Base-by-base conservation (phyloP, 2,888 invertebrate genomes). In the Tetranychus truncatus region DNA sequence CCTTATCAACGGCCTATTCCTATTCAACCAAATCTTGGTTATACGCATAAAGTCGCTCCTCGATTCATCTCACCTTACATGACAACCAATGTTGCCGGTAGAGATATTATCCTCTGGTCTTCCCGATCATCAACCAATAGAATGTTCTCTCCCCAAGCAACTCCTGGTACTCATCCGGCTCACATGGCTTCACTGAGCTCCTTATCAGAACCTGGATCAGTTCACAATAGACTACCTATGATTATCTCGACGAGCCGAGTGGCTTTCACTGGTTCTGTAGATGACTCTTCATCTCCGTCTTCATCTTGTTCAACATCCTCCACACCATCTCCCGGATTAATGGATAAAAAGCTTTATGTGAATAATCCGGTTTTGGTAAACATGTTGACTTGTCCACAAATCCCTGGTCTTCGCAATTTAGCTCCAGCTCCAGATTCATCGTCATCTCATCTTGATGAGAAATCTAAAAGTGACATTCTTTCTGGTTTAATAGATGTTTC, bases 351-450 rank as follows among this genome's bases (percentile, higher is more conserved):
- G 20, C 21, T 69, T 69, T 21, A 9, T 11, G 11, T 69, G 9
- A 69, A 69, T 20, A 24, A 24, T 21, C 34, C 69, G 9, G 20
- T 69, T 6, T 69, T 69, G 69, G 69, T 69, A 1, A 69, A 69
- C 21, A 69, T 69, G 20, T 69, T 69, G 9, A 69, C 69, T 20
- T 69, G 69, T 1, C 69, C 21, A 24, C 69, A 20, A 24, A 69
- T 69, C 11, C 69, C 69, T 24, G 69, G 69, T 11, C 21, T 69
- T 21, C 20, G 69, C 4, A 69, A 69, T 69, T 24, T 69, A 5
- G 69, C 69, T 24, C 69, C 69, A 11, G 69, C 69, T 20, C 69
- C 69, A 6, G 21, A 20, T n/a, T 24, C 21, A 69, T 69, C 69
- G 6, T 24, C 20, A n/a, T 20, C 69, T 11, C 55, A 55, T 55